Base-by-base conservation (phyloP, 2,797 vertebrate species). In the Buphagus erythrorhynchus region DNA sequence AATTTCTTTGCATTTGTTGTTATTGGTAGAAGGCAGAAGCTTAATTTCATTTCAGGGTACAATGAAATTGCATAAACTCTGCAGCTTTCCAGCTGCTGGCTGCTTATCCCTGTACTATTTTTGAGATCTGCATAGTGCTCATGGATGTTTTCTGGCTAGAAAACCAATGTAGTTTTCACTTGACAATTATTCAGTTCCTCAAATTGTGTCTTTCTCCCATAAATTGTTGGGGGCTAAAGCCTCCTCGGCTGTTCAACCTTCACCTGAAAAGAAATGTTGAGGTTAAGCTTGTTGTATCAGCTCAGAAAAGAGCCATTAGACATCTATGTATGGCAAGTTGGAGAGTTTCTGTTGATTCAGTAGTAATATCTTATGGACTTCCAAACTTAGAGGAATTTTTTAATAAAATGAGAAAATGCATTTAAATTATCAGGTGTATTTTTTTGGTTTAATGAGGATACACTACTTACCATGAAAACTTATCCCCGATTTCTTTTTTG, bases 291-390 rank as follows among this genome's bases (percentile, higher is more conserved):
- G 21, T 78, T 71, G 17, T 52, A 5, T 58, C 59, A 43, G 12
- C 67, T 89, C 67, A 65, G 55, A 62, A 92, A 45, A 46, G 45
- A 86, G 46, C 57, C 65, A 11, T 40, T 28, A 68, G 33, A 17
- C 28, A 36, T 57, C 33, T 76, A 0, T 0, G 0, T 57, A 21
- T 26, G 54, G 35, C 45, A 73, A 33, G 31, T 2, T 58, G 55
- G 29, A 85, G 36, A 63, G 51, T 81, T 92, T 45, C 10, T 72
- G 2, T 33, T 57, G 40, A 86, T 55, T 85, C n/a, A 42, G 0
- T 24, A 69, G 26, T 46, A 62, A 48, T 35, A 84, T 14, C 38
- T 28, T 35, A 5, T 18, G 16, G 25, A 16, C 11, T 75, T 62
- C 43, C 51, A 88, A 59, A 73, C 13, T 16, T 59, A 9, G 1